Percentiles rank a stretch among this genome's conserved stretches.
phyloP scores from a whole-genome alignment of 2,888 invertebrate genomes.

The Capitulum mitella region DNA sequence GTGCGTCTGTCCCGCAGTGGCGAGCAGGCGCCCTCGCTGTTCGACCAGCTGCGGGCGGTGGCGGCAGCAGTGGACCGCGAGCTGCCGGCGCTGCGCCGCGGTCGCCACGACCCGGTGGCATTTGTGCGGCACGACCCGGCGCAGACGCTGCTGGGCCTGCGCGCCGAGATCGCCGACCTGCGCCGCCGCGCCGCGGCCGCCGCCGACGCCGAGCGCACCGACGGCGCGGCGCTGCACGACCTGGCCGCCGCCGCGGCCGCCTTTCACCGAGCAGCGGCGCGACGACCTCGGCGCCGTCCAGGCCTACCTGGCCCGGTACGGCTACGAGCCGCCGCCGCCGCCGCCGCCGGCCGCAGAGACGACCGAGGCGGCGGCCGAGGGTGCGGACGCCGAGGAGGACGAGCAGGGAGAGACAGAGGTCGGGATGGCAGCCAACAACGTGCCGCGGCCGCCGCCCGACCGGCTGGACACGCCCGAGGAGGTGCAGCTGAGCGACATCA shows the following conservation, averaged over 20 bases:
- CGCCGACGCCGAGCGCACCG: not conserved
- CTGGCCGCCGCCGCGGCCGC: not conserved
- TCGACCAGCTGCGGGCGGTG: slow-evolving; percentile 1
- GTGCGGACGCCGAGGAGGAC: too few relatives aligned
- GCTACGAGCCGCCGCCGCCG: slow-evolving; percentile 12
- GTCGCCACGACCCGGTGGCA: slow-evolving; percentile 21
- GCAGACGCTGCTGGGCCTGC: not conserved
- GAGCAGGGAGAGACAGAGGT: too few relatives aligned
- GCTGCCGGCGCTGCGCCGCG: not conserved
- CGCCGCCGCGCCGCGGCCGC: not conserved
- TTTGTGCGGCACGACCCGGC: not conserved
- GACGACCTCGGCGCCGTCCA: not conserved
- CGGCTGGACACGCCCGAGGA: not conserved
- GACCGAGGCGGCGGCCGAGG: not conserved
- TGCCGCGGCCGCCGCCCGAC: not conserved
- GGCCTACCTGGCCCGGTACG: not conserved
- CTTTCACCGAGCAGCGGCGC: not conserved
- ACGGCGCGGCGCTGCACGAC: not conserved
- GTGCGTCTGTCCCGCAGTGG: not conserved
- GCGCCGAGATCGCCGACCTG: not conserved
- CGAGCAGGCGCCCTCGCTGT: not conserved
- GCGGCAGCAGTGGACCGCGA: not conserved
- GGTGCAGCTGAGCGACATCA: slow-evolving; percentile 1
- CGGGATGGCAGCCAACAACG: too few relatives aligned
- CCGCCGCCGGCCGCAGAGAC: not conserved